Evolutionary conservation across 2,888 invertebrate genomes (phyloP).

Genomic region (Biston betularia): DNA sequence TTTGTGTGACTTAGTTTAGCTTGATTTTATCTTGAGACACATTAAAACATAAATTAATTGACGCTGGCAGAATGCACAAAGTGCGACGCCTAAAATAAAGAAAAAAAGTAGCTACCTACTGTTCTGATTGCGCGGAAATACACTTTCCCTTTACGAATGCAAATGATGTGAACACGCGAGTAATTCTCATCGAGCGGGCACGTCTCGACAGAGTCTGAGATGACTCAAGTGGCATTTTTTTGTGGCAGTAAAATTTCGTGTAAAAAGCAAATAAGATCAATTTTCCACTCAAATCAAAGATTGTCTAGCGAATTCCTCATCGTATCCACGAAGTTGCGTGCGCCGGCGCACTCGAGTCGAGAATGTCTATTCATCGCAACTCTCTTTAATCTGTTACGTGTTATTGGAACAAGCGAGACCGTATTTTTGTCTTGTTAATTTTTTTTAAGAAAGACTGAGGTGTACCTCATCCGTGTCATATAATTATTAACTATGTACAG

Average conservation of each 20-base stretch:
- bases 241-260: slow-evolving; percentile 39
- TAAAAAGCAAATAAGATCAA: slow-evolving; percentile 58
- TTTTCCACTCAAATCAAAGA: slow-evolving; percentile 63
- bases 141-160: slow-evolving; percentile 33
- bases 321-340: slow-evolving; percentile 35
- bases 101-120: slow-evolving; percentile 6
- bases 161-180: slow-evolving; percentile 32
- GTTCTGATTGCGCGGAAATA: slow-evolving; percentile 17
- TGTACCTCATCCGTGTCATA: background rate
- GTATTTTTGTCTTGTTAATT: slow-evolving; percentile 8
- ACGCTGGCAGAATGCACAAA: no score
- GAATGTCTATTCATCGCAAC: slow-evolving; percentile 26
- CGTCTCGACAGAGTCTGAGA: slow-evolving; percentile 21
- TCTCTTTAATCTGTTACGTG: slow-evolving; percentile 38
- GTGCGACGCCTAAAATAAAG: background rate
- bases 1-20: no score
- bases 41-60: no score
- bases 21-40: no score
- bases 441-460: background rate
- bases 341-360: slow-evolving; percentile 5
- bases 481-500: background rate
- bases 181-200: slow-evolving; percentile 18
- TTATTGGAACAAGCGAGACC: slow-evolving; percentile 28
- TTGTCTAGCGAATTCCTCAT: slow-evolving; percentile 31
- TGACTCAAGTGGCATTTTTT: slow-evolving; percentile 21